These are phyloP conservation scores for Drosophila acutilabella DNA, from an alignment of 2,888 invertebrate genomes.

Conservation along the genomic window DNA sequence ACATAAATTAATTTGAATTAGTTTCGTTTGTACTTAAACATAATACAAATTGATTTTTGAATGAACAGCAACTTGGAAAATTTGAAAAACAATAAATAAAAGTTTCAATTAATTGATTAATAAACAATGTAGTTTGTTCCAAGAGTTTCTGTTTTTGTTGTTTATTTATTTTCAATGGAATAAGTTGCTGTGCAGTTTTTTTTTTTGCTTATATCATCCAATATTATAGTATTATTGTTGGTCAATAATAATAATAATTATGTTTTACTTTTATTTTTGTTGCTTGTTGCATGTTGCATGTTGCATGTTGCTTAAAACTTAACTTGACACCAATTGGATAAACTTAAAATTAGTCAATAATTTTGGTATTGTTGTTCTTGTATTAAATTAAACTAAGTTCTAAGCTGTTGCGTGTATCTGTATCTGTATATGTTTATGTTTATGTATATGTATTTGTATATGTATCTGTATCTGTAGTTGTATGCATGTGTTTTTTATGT, in stretches of 20 bases:
- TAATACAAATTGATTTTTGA: conserved; percentile 20
- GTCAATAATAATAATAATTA: conserved; percentile 3
- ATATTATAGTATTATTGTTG: conserved; percentile 13
- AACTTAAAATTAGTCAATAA: conserved; percentile 69
- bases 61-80: conserved; percentile 25
- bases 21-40: conserved; percentile 19
- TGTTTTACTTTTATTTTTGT: neutral
- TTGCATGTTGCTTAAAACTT: conserved; percentile 42
- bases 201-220: neutral
- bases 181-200: conserved; percentile 24
- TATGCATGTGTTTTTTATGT: conserved; percentile 23
- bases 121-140: no score
- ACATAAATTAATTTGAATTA: conserved; percentile 19
- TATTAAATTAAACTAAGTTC: conserved; percentile 46
- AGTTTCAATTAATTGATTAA: no score
- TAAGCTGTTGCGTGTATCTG: conserved; percentile 34
- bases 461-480: conserved; percentile 27
- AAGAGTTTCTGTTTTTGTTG: neutral
- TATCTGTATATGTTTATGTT: conserved; percentile 13
- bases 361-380: conserved; percentile 35
- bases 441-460: no score
- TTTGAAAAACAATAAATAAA: no score
- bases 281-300: conserved; percentile 13
- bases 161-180: neutral
- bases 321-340: conserved; percentile 55